Base-by-base conservation (phyloP, 2,113 vertebrate genomes). In the Corythornis vintsioides region DNA sequence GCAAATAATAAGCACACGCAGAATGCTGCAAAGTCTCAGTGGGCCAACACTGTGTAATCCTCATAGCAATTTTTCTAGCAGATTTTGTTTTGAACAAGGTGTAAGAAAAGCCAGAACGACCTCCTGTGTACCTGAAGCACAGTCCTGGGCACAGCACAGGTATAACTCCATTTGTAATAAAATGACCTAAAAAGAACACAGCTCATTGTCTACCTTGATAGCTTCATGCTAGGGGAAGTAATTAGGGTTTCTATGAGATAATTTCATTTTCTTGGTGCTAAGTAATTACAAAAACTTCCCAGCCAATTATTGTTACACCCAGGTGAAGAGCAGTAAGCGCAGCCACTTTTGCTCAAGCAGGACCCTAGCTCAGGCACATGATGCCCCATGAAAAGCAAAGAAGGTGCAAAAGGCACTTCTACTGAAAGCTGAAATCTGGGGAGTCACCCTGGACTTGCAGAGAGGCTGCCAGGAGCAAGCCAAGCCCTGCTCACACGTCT, bases 81-180 rank as follows among this genome's bases (percentile, higher is more conserved):
- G 92, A 66, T 74, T 90, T 88, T 91, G 47, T 79, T 91, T 91
- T 87, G 56, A 89, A 69, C 38, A 64, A 72, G 42, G 42, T n/a
- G 21, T 69, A 47, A 63, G 45, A 83, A 77, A 26, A 82, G 50
- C 11, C 43, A 65, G 66, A 57, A 60, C 48, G 73, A 29, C 17
- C 69, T 76, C 42, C 48, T 67, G 24, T 53, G 45, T 29, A 89
- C 18, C 59, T 81, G 45, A 59, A 90, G 67, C 38, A 43, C 18
- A 74, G 43, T 60, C 40, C 17, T 28, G 17, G 65, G 61, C n/a
- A 61, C 18, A 72, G 48, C 18, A 72, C 33, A 63, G 38, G 33
- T 35, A 5, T 72, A 63, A 59, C 9, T 42, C 17, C 0, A 12
- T 50, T 33, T 66, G 19, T 43, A 43, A 88, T 61, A 73, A 60